Percentiles rank a stretch among this genome's conserved stretches.
phyloP scores from a whole-genome alignment of 2,888 invertebrate genomes.

The Lypha dubia region DNA sequence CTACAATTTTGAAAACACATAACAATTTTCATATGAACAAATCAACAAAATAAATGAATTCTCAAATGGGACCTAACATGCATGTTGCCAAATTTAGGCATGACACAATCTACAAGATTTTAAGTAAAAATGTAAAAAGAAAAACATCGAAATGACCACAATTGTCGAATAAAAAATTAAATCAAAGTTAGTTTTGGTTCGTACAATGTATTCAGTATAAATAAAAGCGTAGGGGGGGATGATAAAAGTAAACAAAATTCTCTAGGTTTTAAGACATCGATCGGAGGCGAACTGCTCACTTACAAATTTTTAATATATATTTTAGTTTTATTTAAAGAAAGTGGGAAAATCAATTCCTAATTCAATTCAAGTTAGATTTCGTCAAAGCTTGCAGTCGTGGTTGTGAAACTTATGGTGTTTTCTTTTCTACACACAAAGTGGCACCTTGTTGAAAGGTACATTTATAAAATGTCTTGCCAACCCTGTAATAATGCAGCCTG shows the following conservation, averaged over 20 bases:
- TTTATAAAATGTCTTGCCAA: too few species aligned
- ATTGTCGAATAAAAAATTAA: not conserved
- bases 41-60: slow-evolving; percentile 63
- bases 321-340: too few species aligned
- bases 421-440: too few species aligned
- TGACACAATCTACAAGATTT: slow-evolving; percentile 40
- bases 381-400: too few species aligned
- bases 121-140: slow-evolving; percentile 1
- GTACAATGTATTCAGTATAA: not conserved
- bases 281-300: too few species aligned
- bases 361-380: too few species aligned
- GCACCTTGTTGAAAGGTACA: too few species aligned
- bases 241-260: not conserved
- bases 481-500: too few species aligned
- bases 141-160: slow-evolving; percentile 4
- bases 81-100: slow-evolving; percentile 68
- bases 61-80: slow-evolving; percentile 67
- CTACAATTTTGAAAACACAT: slow-evolving; percentile 53
- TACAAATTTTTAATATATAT: too few species aligned
- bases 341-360: too few species aligned
- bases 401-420: too few species aligned
- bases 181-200: not conserved
- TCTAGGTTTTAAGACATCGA: not conserved
- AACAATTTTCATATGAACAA: slow-evolving; percentile 62
- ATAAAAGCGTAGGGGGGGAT: not conserved